Percentiles rank a stretch among this genome's conserved stretches.
Conservation (phyloP, 2,113 vertebrate species). For the Megalops atlanticus region DNA sequence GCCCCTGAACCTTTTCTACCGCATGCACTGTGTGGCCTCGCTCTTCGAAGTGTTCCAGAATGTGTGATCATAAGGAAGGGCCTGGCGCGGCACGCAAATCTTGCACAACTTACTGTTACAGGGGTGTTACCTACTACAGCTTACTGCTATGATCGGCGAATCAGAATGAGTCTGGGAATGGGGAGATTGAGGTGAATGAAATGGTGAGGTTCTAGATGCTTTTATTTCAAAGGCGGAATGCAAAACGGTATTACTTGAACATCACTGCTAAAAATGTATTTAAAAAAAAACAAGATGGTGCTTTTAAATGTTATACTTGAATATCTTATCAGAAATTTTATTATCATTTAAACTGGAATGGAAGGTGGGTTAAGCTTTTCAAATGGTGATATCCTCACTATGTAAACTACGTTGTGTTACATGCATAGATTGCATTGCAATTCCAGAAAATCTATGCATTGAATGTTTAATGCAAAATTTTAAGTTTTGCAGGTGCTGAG, state of each 20-base stretch:
- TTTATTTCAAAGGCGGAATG: neutral
- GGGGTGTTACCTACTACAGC: neutral
- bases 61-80: constrained; percentile 65
- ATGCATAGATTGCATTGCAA: neutral
- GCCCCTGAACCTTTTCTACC: constrained; percentile 95
- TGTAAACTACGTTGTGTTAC: neutral
- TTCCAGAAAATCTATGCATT: neutral
- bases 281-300: constrained; percentile 2
- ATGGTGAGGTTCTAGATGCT: neutral
- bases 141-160: neutral
- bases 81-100: neutral
- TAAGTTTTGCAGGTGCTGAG: neutral
- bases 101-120: neutral
- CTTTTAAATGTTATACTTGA: constrained; percentile 11
- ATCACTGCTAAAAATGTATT: neutral
- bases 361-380: neutral
- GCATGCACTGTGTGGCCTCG: constrained; percentile 93
- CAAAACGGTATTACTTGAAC: neutral
- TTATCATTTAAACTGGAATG: neutral
- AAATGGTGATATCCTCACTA: neutral
- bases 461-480: constrained; percentile 5
- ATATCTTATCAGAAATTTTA: constrained; percentile 11
- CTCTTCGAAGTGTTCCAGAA: constrained; percentile 92
- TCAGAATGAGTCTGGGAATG: neutral
- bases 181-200: too few relatives aligned